Conservation (phyloP, 1,140 invertebrate genomes). For the Piezodorus guildinii region DNA sequence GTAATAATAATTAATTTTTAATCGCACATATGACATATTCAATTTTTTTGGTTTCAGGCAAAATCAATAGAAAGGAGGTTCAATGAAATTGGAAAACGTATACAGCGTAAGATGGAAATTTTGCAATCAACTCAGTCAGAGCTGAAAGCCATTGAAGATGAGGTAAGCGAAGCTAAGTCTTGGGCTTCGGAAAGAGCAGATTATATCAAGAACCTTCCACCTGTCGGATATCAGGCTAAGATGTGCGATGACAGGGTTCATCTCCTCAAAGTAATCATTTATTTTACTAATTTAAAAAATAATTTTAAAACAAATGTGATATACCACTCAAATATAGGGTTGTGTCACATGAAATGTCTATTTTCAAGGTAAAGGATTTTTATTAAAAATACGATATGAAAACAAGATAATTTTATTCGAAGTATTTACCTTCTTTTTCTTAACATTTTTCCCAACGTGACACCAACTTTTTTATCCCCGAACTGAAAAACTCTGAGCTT, state of each 20-base stretch:
- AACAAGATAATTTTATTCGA: too few relatives aligned
- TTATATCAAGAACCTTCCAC: conserved; percentile 49
- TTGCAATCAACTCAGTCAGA: conserved; percentile 68
- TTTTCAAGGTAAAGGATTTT: too few relatives aligned
- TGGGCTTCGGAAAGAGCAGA: conserved; percentile 69
- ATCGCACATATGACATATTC: neutral
- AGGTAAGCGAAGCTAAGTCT: conserved; percentile 55
- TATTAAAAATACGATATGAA: too few relatives aligned
- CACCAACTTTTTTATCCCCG: too few relatives aligned
- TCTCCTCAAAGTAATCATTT: conserved; percentile 43
- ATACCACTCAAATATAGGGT: too few relatives aligned
- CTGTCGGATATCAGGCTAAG: conserved; percentile 61
- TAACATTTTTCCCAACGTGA: too few relatives aligned
- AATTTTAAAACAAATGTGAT: too few relatives aligned
- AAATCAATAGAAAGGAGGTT: conserved; percentile 71
- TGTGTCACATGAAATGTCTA: too few relatives aligned
- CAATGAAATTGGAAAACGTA: conserved; percentile 68
- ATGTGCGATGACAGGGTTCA: conserved; percentile 58
- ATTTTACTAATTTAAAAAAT: conserved; percentile 5
- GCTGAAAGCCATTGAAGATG: conserved; percentile 41
- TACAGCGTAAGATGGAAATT: conserved; percentile 69
- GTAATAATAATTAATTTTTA: neutral
- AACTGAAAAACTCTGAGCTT: too few relatives aligned
- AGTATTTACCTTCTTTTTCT: too few relatives aligned
- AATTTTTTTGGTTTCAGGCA: conserved; percentile 39